These are phyloP conservation scores for Lasioglossum morio DNA, from an alignment of 2,888 invertebrate genomes.

Conservation along the genomic window DNA sequence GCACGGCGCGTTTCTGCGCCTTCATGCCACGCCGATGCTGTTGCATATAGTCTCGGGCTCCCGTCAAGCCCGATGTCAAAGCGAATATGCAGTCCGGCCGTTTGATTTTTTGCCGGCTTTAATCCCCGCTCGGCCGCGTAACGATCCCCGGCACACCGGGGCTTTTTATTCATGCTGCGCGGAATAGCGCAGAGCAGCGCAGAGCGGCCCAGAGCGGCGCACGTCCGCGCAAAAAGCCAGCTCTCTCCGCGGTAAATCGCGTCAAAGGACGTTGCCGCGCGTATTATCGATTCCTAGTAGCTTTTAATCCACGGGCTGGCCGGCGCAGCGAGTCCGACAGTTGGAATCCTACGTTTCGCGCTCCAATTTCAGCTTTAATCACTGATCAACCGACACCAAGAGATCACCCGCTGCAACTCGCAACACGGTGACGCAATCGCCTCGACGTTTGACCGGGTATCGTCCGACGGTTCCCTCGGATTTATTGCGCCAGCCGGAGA, in stretches of 20 bases:
- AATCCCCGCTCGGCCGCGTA: constrained; percentile 60
- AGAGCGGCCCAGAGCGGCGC: neutral
- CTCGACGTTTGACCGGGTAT: neutral
- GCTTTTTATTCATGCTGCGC: constrained; percentile 47
- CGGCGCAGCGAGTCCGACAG: neutral
- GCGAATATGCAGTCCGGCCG: constrained; percentile 51
- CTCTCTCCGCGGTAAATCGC: constrained; percentile 43
- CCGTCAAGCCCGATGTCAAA: constrained; percentile 51
- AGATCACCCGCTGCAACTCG: constrained; percentile 2
- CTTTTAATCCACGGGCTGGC: constrained; percentile 37
- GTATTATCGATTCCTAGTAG: constrained; percentile 48
- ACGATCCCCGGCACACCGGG: constrained; percentile 28
- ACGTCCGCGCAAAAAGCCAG: constrained; percentile 41
- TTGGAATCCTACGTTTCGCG: neutral
- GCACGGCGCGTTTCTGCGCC: neutral
- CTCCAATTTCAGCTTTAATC: constrained; percentile 46
- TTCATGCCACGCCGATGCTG: neutral
- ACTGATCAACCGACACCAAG: constrained; percentile 27
- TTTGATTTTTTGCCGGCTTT: constrained; percentile 55
- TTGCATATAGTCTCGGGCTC: neutral
- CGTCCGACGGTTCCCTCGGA: constrained; percentile 31
- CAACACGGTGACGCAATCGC: constrained; percentile 27
- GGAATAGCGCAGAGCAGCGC: neutral
- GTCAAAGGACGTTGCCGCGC: constrained; percentile 42
- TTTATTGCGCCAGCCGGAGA: constrained; percentile 32